Evolutionary conservation across 2,113 vertebrate species (phyloP).

Genomic region (Boulengeromyrus knoepffleri): DNA sequence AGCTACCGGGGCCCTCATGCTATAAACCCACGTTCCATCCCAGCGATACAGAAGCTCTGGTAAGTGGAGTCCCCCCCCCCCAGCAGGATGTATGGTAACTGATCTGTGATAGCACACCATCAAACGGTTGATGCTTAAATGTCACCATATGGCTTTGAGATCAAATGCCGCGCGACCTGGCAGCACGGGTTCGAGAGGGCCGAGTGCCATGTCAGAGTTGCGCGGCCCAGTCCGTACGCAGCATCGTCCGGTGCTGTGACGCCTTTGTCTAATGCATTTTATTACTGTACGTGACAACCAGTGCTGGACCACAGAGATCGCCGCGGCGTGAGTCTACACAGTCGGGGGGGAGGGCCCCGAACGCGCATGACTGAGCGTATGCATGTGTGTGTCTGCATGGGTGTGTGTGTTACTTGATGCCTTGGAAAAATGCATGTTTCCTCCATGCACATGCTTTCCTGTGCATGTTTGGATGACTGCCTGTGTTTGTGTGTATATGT

Average conservation of each 20-base stretch:
- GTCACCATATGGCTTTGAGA: neutral
- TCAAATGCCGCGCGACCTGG: neutral
- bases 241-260: neutral
- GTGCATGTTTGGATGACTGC: neutral
- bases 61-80: neutral
- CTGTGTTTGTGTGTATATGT: neutral
- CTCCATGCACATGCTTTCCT: no score
- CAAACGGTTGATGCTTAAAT: neutral
- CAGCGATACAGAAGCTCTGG: neutral
- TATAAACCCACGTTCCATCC: neutral
- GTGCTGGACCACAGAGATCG: neutral
- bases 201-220: neutral
- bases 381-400: neutral
- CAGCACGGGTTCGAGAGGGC: neutral
- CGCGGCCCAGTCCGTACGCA: neutral
- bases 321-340: conserved; percentile 5
- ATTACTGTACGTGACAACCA: conserved; percentile 19
- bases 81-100: neutral
- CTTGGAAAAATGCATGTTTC: neutral
- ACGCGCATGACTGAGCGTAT: neutral
- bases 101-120: neutral
- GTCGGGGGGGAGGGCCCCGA: neutral
- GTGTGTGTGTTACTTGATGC: neutral
- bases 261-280: conserved; percentile 15
- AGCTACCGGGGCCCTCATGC: neutral